Percentiles rank a stretch among this genome's conserved stretches.
Conservation (phyloP, 2,113 vertebrate genomes). For the Girardinichthys multiradiatus region DNA sequence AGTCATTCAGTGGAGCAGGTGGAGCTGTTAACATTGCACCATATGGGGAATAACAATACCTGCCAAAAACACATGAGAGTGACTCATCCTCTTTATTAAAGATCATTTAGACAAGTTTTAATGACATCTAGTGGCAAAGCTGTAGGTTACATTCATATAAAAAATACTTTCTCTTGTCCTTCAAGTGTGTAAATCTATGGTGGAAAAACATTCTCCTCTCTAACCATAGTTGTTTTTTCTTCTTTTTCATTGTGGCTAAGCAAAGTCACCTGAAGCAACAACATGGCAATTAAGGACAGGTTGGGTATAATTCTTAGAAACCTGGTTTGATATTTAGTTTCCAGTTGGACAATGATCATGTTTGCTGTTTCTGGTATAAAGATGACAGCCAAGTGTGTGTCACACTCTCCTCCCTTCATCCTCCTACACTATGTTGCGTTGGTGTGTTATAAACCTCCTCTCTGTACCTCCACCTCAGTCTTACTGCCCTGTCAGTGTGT, state of each 20-base stretch:
- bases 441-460: constrained; percentile 58
- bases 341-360: background rate
- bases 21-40: constrained; percentile 29
- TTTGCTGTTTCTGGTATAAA: constrained; percentile 7
- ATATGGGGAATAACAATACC: constrained; percentile 57
- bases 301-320: no score
- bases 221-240: no score
- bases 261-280: no score
- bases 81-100: background rate
- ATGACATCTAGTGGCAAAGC: background rate
- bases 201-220: background rate
- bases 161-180: background rate
- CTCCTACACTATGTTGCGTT: constrained; percentile 59
- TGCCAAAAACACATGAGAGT: background rate
- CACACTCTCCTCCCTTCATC: constrained; percentile 38
- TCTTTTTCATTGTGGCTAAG: no score
- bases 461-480: constrained; percentile 43
- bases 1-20: constrained; percentile 3
- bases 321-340: background rate
- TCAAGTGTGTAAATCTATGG: background rate
- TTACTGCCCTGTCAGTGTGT: constrained; percentile 55
- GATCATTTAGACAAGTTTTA: background rate
- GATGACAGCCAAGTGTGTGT: constrained; percentile 43
- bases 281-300: no score
- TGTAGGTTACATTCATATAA: background rate